Conservation (phyloP, 2,797 vertebrate genomes). For the Enteromius viviparus region DNA sequence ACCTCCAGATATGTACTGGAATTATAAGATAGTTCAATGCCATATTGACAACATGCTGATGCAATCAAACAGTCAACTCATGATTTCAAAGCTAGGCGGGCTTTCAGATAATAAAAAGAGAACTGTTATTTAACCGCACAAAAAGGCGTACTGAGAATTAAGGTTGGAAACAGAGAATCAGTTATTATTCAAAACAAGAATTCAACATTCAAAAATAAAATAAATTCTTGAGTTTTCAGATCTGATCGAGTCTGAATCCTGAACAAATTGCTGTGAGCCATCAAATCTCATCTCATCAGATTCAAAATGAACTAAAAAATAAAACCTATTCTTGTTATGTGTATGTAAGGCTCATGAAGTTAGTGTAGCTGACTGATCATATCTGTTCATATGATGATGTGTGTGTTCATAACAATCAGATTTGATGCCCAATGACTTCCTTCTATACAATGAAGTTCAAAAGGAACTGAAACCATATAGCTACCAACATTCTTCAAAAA, state of each 20-base stretch:
- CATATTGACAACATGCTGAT: not conserved
- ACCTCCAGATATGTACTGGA: not conserved
- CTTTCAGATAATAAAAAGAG: conserved; percentile 1
- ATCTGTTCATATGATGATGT: not conserved
- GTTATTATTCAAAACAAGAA: not conserved
- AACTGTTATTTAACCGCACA: not conserved
- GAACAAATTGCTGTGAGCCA: not conserved
- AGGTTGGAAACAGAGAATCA: not conserved
- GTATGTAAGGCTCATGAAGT: not conserved
- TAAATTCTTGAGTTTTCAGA: not conserved
- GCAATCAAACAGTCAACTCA: not conserved
- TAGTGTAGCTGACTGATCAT: not conserved
- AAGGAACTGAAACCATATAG: not conserved
- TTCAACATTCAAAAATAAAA: not conserved
- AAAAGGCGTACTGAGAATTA: not conserved
- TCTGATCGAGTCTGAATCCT: not conserved
- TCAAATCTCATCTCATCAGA: not conserved
- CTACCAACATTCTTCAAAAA: not conserved
- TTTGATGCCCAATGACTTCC: not conserved
- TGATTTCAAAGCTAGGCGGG: not conserved
- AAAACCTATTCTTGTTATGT: not conserved
- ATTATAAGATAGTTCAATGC: not conserved
- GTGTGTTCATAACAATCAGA: not conserved
- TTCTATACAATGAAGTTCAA: not conserved
- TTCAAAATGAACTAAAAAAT: not conserved